Base-by-base conservation (phyloP, 1,140 invertebrate genomes). In the Solenopsis invicta region DNA sequence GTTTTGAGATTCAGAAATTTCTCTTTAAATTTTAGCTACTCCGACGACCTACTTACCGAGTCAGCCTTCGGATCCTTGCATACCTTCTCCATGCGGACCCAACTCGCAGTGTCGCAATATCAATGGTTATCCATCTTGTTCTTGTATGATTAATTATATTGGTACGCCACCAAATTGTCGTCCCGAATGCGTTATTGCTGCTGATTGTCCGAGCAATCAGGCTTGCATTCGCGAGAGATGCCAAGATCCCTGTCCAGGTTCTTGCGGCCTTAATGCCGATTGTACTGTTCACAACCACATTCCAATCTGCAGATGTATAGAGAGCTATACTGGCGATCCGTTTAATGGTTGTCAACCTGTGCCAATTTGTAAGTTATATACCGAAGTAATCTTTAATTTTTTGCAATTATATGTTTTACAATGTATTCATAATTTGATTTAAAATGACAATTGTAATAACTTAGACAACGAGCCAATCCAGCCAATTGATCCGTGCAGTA, bases 181-280 rank as follows among this genome's bases (percentile, higher is more conserved):
- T 78, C 97, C 97, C 1, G 97, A 97, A 94, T 98, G 97, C 90
- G 96, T 97, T 12, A 96, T 97, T 4, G 97, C 97, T 93, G 96
- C 96, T 66, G 97, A 98, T 92, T 98, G 97, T 94, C 95, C 97
- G 37, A 96, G 96, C 87, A 96, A 97, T 88, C 95, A 96, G 84
- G 97, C 97, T 37, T 98, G 97, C 91, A 96, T 97, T 89, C 97
- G 96, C 94, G 96, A 97, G 88, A 97, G 96, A 93, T 98, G 97
- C 90, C 95, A 96, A 41, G 97, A 98, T 94, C 97, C 97, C 54
- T 98, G 97, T 89, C 94, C 96, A 87, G 97, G 96, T 76, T 96
- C 96, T 34, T 96, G 95, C 59, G 95, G 95, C 9, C 4, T 89
- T 0, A 94, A 94, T 91, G 95, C 94, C 0, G 85, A 92, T 45